A percentile compares a stretch with the other conserved stretches of the same genome.
Conservation (phyloP, 2,888 invertebrate genomes). For the Aphodius sticticus region DNA sequence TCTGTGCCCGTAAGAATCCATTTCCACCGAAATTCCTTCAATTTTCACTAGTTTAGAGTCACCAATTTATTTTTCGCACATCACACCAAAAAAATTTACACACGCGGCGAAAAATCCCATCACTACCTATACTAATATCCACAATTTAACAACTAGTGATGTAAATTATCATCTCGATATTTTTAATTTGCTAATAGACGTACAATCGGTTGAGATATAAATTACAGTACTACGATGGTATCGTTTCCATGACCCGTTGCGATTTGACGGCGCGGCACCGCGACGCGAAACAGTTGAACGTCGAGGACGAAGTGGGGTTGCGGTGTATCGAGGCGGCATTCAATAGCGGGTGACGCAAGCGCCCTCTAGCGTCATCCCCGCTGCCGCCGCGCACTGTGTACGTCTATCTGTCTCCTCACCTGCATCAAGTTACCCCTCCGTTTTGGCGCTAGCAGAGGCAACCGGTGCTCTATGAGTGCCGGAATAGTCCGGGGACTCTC, state of each 20-base stretch:
- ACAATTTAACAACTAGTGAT: background rate
- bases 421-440: conserved; percentile 58
- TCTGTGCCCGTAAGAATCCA: conserved; percentile 72
- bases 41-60: background rate
- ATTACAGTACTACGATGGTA: conserved; percentile 21
- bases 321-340: conserved; percentile 55
- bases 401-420: conserved; percentile 58
- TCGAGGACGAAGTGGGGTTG: conserved; percentile 59
- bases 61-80: background rate
- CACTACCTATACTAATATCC: background rate
- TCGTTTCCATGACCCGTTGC: conserved; percentile 41
- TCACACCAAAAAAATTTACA: background rate
- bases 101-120: background rate
- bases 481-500: background rate
- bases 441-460: conserved; percentile 5
- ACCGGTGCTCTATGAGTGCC: background rate
- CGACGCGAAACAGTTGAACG: conserved; percentile 45
- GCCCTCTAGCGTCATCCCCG: conserved; percentile 48
- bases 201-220: too few relatives aligned
- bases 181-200: background rate
- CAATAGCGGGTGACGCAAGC: conserved; percentile 62
- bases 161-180: background rate
- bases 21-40: conserved; percentile 46
- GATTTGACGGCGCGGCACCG: conserved; percentile 35
- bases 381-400: conserved; percentile 46